Percentiles rank a stretch among this genome's conserved stretches.
phyloP scores from a whole-genome alignment of 2,888 invertebrate genomes.

The Acronicta leporina region DNA sequence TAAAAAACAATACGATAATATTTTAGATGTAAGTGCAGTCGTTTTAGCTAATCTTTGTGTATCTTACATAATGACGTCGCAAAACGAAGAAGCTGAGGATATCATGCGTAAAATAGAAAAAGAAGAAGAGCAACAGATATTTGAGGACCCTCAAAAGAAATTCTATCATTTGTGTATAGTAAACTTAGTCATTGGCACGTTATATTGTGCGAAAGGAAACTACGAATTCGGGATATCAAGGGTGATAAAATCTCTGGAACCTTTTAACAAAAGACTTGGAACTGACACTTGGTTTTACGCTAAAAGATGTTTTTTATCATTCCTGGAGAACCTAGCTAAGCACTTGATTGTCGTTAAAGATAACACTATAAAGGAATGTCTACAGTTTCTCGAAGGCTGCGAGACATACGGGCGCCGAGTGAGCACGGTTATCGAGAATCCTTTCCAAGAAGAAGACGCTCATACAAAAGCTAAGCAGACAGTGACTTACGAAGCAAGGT shows the following conservation, averaged over 20 bases:
- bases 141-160: conserved; percentile 97
- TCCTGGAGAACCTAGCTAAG: conserved; percentile 96
- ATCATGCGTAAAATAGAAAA: conserved; percentile 99
- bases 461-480: conserved; percentile 95
- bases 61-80: conserved; percentile 99
- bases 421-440: conserved; percentile 94
- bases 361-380: conserved; percentile 95
- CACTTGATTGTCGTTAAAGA: conserved; percentile 97
- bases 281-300: conserved; percentile 99
- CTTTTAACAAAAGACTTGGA: conserved; percentile 97
- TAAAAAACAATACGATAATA: conserved; percentile 97
- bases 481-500: conserved; percentile 96
- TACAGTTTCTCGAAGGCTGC: conserved; percentile 96
- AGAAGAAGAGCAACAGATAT: conserved; percentile 97
- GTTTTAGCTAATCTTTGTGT: conserved; percentile 99
- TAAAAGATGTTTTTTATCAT: conserved; percentile 98
- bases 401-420: conserved; percentile 96
- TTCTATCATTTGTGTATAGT: conserved; percentile 99
- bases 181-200: conserved; percentile 99
- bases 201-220: conserved; percentile 99
- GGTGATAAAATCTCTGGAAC: conserved; percentile 98
- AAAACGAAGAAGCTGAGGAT: conserved; percentile 99
- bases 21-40: conserved; percentile 98
- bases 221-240: conserved; percentile 99
- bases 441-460: conserved; percentile 92